Evolutionary conservation across 2,113 vertebrate species (phyloP).

Genomic region (Indicator maculatus): DNA sequence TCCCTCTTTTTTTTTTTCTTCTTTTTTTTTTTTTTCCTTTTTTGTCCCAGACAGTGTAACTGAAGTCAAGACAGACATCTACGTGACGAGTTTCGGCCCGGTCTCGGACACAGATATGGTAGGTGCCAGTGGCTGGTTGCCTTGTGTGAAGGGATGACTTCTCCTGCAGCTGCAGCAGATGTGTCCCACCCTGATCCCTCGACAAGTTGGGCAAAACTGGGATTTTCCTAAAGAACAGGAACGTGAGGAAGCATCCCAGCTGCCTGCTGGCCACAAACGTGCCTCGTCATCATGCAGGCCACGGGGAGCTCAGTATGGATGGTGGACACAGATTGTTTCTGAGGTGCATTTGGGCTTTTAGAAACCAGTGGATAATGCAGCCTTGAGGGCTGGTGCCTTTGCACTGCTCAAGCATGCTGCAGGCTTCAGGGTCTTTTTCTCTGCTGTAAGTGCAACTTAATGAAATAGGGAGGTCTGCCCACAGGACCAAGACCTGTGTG

Average conservation of each 20-base stretch:
- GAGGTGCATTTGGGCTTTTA: background rate
- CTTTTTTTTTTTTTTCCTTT: background rate
- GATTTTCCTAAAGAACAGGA: background rate
- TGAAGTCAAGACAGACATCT: conserved; percentile 98
- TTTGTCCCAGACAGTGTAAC: conserved; percentile 88
- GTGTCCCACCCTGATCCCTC: accelerated
- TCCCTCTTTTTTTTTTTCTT: accelerated
- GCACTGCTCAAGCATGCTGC: accelerated
- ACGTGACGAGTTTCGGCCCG: conserved; percentile 96
- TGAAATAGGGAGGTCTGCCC: background rate
- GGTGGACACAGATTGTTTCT: background rate
- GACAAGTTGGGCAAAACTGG: background rate
- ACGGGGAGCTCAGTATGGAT: background rate
- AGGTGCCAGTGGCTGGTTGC: background rate
- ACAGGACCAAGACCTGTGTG: accelerated
- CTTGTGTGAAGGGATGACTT: background rate
- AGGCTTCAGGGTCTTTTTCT: background rate
- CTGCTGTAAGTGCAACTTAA: background rate
- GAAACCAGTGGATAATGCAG: background rate
- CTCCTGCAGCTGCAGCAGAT: background rate
- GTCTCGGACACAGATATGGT: conserved; percentile 99
- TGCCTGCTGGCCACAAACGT: accelerated
- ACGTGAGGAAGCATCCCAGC: background rate
- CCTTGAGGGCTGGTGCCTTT: background rate
- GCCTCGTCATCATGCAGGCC: background rate